These are phyloP conservation scores for Noctua janthina DNA, from an alignment of 2,888 invertebrate species.

Conservation along the genomic window DNA sequence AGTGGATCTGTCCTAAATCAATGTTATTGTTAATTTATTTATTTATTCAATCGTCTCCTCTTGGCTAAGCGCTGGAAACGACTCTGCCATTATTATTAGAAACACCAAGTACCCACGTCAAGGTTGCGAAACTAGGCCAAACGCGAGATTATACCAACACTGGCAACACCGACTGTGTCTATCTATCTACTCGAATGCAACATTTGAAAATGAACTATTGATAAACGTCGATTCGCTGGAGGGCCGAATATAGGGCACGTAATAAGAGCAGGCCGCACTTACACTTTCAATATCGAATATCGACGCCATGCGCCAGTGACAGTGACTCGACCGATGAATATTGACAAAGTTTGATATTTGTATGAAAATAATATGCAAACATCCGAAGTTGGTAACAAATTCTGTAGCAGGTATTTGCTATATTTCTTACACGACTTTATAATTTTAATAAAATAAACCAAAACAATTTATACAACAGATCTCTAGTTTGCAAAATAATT, in stretches of 20 bases:
- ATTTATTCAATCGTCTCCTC: conserved; percentile 76
- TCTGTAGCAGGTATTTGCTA: not conserved
- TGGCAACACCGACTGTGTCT: conserved; percentile 54
- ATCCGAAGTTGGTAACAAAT: not conserved
- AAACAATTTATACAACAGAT: not conserved
- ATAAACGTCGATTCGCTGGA: conserved; percentile 39
- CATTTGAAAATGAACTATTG: conserved; percentile 56
- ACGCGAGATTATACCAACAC: conserved; percentile 75
- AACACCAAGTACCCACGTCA: conserved; percentile 81
- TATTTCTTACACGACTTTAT: not conserved
- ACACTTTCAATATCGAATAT: conserved; percentile 45
- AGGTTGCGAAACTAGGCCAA: conserved; percentile 87
- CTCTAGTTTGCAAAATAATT: not conserved
- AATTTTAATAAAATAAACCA: not conserved
- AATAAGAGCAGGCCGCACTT: conserved; percentile 44
- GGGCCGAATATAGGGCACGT: conserved; percentile 52
- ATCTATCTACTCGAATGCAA: conserved; percentile 53
- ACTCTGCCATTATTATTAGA: conserved; percentile 84
- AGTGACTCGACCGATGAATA: conserved; percentile 8
- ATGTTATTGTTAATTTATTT: conserved; percentile 68
- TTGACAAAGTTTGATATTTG: conserved; percentile 5
- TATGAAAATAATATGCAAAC: not conserved
- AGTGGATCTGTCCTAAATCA: conserved; percentile 38
- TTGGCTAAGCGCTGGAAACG: conserved; percentile 77
- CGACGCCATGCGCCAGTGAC: not conserved